Base-by-base conservation (phyloP, 1,140 invertebrate genomes). In the Tetragnatha versicolor region DNA sequence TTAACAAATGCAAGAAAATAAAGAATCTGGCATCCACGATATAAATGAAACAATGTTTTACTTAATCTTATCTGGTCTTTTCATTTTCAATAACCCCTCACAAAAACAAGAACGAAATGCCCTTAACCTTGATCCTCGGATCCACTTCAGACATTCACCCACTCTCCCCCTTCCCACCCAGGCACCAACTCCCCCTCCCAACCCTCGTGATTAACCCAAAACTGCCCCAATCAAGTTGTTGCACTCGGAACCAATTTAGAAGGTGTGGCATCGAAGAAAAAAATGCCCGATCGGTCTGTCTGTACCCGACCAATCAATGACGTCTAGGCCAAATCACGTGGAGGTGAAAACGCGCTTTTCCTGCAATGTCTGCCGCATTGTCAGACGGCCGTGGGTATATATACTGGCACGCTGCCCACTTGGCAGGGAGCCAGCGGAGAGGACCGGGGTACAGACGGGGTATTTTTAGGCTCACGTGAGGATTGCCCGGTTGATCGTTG, bases 301-400 rank as follows among this genome's bases (percentile, higher is more conserved):
- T 22, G 31, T 51, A 45, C 17, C n/a, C 29, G 17, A 53, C 51
- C 27, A 75, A 75, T 75, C 72, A 60, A 75, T 75, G 72, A 12
- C 63, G 45, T 45, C 70, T 17, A 17, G 31, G 39, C 17, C 25
- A 27, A 4, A 27, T 58, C 51, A 73, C 69, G 69, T 72, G 47
- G 51, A 55, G 68, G 49, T 70, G 55, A 58, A 75, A 63, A 39
- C 55, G 22, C 55, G 73, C 66, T 61, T 77, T 25, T 60, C 31
- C 73, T 77, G 73, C 73, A 77, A 77, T 65, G 73, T 77, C 73
- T 77, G 73, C 73, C 73, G 73, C 73, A 77, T 66, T 53, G 73
- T 31, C 60, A 77, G 73, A 53, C 60, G 61, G 45, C 47, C 20
- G 22, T 20, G 12, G 20, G 12, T 20, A 12, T 20, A 12, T 47